These are phyloP conservation scores for Muricea muricata DNA, from an alignment of 92 coral and sea anemone genomes.

Conservation along the genomic window DNA sequence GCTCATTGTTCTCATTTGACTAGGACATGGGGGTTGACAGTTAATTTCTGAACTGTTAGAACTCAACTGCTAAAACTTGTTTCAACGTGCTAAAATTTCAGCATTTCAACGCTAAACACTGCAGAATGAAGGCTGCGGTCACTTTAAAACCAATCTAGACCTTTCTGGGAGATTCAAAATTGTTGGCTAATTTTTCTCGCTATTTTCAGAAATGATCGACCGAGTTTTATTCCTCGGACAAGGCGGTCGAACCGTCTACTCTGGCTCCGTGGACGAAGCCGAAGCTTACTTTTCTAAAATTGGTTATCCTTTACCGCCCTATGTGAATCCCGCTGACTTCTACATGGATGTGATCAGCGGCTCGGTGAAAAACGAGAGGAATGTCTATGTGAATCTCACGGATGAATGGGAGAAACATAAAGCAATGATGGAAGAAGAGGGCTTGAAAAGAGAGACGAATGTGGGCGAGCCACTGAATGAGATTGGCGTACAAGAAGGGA, in stretches of 20 bases:
- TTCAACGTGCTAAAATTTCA: no score
- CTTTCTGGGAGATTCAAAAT: no score
- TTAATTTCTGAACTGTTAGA: no score
- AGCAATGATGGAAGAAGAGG: background rate
- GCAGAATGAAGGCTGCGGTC: no score
- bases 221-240: conserved; percentile 31
- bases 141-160: no score
- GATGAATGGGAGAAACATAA: conserved; percentile 34
- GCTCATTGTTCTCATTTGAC: no score
- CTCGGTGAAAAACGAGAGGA: conserved; percentile 3
- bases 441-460: no score
- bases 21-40: no score
- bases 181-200: no score
- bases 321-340: conserved; percentile 46
- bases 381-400: background rate
- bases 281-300: conserved; percentile 28
- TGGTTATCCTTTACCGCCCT: conserved; percentile 36
- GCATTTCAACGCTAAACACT: no score
- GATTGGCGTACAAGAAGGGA: no score
- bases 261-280: conserved; percentile 30
- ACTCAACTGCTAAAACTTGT: no score
- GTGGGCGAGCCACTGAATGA: background rate
- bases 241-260: conserved; percentile 37
- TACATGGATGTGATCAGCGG: conserved; percentile 41
- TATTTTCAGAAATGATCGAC: conserved; percentile 41